Evolutionary conservation across 2,113 vertebrate species (phyloP).

Genomic region (Blennius ocellaris): DNA sequence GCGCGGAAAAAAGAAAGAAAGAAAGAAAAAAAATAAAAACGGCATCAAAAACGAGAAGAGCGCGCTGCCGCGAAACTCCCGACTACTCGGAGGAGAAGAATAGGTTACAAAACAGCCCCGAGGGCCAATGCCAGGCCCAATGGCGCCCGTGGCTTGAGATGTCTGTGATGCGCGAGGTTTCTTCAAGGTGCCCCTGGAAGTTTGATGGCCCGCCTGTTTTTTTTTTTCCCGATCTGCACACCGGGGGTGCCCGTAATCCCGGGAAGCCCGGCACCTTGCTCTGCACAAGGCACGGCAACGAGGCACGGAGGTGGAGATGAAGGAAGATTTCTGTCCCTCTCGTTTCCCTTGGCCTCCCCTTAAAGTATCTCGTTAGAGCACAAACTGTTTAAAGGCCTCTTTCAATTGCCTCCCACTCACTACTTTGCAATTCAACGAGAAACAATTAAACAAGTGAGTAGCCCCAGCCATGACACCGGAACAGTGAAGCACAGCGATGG

Average conservation of each 20-base stretch:
- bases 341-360: constrained; percentile 37
- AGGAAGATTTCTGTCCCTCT: constrained; percentile 15
- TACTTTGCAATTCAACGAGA: constrained; percentile 71
- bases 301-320: constrained; percentile 12
- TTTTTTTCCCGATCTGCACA: too few species aligned
- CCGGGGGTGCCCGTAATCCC: too few species aligned
- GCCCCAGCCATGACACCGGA: constrained; percentile 59
- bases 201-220: too few species aligned
- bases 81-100: constrained; percentile 35
- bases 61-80: constrained; percentile 45
- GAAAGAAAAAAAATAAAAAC: too few species aligned
- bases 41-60: constrained; percentile 62
- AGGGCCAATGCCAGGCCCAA: constrained; percentile 56
- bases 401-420: constrained; percentile 71
- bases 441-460: constrained; percentile 71
- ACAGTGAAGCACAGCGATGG: constrained; percentile 63
- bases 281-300: constrained; percentile 1
- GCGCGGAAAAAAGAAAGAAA: constrained; percentile 40
- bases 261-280: too few species aligned
- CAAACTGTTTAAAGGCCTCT: constrained; percentile 49
- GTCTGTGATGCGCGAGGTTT: constrained; percentile 38
- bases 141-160: constrained; percentile 51
- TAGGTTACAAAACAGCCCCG: constrained; percentile 50
- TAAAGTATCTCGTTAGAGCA: constrained; percentile 41
- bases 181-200: constrained; percentile 4